These are phyloP conservation scores for Halcyon badia DNA, from an alignment of 2,797 vertebrate species.

Conservation along the genomic window DNA sequence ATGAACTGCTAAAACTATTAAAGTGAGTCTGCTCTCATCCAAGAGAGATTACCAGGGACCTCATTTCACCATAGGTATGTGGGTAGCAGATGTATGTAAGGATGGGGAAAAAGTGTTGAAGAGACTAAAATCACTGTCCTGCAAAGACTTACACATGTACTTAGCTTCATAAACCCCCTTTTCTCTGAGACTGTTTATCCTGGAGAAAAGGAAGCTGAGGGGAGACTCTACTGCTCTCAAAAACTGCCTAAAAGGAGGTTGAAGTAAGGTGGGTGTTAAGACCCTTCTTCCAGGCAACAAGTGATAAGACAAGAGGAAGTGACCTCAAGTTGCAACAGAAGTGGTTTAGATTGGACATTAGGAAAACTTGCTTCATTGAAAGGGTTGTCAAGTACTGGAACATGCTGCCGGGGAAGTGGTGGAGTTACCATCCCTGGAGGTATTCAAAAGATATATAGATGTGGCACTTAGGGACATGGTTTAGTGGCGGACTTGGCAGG, in stretches of 20 bases:
- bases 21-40: not conserved
- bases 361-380: too few relatives aligned
- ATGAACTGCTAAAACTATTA: not conserved
- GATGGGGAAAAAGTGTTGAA: not conserved
- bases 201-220: not conserved
- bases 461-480: not conserved
- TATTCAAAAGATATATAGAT: not conserved
- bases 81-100: not conserved
- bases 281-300: too few relatives aligned
- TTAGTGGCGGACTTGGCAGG: not conserved
- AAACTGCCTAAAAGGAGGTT: not conserved
- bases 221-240: fast-evolving
- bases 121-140: not conserved
- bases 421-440: not conserved
- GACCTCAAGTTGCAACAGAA: too few relatives aligned
- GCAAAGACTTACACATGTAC: not conserved
- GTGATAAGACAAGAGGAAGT: too few relatives aligned
- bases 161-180: not conserved
- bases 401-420: not conserved
- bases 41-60: not conserved
- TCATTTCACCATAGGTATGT: not conserved
- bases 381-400: not conserved
- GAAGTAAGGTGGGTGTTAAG: not conserved
- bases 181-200: not conserved
- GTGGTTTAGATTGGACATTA: too few relatives aligned